phyloP scores from a whole-genome alignment of 2,888 invertebrate genomes.

The Drosophila silvestris region DNA sequence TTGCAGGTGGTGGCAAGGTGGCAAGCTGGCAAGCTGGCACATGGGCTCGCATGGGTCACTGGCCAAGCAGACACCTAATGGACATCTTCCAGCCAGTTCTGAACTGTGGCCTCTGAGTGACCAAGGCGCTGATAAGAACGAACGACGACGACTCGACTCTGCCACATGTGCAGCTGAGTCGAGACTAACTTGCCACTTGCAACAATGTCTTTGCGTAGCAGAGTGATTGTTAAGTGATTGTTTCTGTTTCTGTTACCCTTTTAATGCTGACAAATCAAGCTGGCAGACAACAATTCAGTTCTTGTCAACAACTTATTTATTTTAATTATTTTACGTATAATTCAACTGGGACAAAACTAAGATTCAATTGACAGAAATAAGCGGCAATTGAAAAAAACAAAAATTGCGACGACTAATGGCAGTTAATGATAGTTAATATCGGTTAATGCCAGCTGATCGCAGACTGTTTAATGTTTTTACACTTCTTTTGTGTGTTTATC shows the following conservation, averaged over 20 bases:
- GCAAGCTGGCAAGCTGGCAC: not conserved
- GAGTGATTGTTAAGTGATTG: not conserved
- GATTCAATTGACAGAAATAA: no score
- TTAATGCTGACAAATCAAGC: not conserved
- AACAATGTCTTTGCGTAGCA: not conserved
- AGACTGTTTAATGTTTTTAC: not conserved
- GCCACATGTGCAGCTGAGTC: not conserved
- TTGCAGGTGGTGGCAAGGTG: slow-evolving; percentile 34
- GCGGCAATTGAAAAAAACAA: not conserved
- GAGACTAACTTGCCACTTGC: not conserved
- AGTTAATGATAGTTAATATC: not conserved
- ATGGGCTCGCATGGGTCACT: slow-evolving; percentile 31
- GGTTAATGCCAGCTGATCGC: not conserved
- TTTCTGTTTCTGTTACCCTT: not conserved
- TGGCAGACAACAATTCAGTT: not conserved
- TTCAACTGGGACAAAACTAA: not conserved
- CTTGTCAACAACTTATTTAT: not conserved
- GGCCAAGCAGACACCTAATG: slow-evolving; percentile 24
- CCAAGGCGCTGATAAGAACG: slow-evolving; percentile 55
- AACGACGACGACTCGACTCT: not conserved
- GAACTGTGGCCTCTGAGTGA: not conserved
- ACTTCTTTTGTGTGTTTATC: not conserved
- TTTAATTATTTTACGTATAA: not conserved
- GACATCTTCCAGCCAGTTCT: not conserved
- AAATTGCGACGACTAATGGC: not conserved